Percentiles rank a stretch among this genome's conserved stretches.
phyloP scores from a whole-genome alignment of 2,113 vertebrate species.

The Sylvietta virens region DNA sequence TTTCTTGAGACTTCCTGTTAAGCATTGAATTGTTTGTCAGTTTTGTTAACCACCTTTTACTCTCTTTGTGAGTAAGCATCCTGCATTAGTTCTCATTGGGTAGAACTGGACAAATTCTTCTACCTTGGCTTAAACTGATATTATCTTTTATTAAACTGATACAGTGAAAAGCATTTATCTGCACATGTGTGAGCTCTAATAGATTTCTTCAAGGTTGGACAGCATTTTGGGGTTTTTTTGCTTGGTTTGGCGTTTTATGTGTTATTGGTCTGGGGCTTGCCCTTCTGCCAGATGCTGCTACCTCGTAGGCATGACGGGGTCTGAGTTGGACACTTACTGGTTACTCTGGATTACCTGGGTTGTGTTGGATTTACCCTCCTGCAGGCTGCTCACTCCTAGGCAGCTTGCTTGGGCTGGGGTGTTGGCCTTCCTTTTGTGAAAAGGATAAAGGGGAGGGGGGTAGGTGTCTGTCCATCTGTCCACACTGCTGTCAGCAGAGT shows the following conservation, averaged over 20 bases:
- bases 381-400: neutral
- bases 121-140: neutral
- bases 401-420: neutral
- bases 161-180: neutral
- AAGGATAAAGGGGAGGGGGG: fast-evolving
- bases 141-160: neutral
- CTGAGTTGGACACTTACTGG: neutral
- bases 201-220: neutral
- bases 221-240: neutral
- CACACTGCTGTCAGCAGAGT: neutral
- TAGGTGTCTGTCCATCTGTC: neutral
- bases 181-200: neutral
- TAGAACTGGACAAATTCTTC: neutral
- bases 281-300: fast-evolving
- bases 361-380: neutral
- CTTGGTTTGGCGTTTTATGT: neutral
- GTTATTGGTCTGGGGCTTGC: neutral
- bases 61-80: neutral
- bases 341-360: neutral
- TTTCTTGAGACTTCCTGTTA: neutral
- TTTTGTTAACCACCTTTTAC: neutral
- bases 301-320: fast-evolving
- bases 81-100: neutral
- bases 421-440: neutral
- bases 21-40: neutral